These are phyloP conservation scores for Atherinosoma microstoma DNA, from an alignment of 2,797 vertebrate genomes.

Conservation along the genomic window DNA sequence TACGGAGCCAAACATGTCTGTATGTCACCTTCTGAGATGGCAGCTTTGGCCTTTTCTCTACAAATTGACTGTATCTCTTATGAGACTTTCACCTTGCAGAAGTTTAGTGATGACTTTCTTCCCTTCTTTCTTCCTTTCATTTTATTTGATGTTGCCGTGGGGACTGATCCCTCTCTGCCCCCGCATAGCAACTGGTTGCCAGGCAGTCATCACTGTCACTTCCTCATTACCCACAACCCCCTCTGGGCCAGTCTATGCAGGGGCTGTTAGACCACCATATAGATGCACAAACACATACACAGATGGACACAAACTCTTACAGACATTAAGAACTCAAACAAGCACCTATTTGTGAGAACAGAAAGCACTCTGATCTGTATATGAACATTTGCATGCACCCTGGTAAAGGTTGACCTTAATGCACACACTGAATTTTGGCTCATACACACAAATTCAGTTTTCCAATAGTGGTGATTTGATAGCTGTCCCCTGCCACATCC, in stretches of 20 bases:
- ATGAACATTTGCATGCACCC: constrained; percentile 6
- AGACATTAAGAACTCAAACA: constrained; percentile 32
- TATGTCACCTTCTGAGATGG: constrained; percentile 7
- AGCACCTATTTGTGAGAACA: constrained; percentile 2
- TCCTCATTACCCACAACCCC: constrained; percentile 84
- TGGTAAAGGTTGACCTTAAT: constrained; percentile 31
- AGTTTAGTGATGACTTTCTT: constrained; percentile 46
- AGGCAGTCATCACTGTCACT: constrained; percentile 84
- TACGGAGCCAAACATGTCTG: constrained; percentile 9
- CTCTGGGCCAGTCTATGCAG: constrained; percentile 62
- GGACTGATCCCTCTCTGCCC: constrained; percentile 73
- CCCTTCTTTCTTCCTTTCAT: constrained; percentile 66
- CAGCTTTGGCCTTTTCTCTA: constrained; percentile 25
- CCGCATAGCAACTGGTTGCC: constrained; percentile 78
- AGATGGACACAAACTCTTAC: constrained; percentile 32
- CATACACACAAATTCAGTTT: constrained; percentile 15
- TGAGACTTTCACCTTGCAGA: constrained; percentile 63
- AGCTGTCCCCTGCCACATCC: constrained; percentile 66
- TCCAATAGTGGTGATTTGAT: constrained; percentile 65
- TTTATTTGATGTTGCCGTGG: constrained; percentile 75
- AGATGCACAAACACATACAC: constrained; percentile 43
- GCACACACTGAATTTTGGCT: constrained; percentile 18
- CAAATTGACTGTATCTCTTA: constrained; percentile 36
- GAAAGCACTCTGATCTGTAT: constrained; percentile 8
- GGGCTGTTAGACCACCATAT: constrained; percentile 66